phyloP scores from a whole-genome alignment of 2,797 vertebrate species.

The Danio albolineatus region DNA sequence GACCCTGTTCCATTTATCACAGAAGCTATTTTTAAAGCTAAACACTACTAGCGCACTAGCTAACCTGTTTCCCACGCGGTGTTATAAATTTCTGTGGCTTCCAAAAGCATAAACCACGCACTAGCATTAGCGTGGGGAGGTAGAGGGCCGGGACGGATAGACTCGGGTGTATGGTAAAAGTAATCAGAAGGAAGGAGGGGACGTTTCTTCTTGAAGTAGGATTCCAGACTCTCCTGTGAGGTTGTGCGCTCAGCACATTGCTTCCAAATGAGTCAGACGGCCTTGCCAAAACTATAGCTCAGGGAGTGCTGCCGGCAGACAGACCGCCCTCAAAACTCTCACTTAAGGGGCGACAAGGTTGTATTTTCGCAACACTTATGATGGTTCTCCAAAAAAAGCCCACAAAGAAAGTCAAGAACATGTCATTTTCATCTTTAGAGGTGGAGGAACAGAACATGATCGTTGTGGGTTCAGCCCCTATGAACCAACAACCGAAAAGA shows the following conservation, averaged over 20 bases:
- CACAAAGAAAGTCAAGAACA: slow-evolving; percentile 25
- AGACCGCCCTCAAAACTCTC: slow-evolving; percentile 60
- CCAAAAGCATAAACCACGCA: neutral
- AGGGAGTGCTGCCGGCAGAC: slow-evolving; percentile 60
- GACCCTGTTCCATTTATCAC: neutral
- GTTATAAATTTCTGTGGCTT: neutral
- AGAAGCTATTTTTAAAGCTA: slow-evolving; percentile 12
- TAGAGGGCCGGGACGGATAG: slow-evolving; percentile 42
- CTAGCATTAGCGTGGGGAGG: slow-evolving; percentile 1
- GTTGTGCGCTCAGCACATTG: slow-evolving; percentile 81
- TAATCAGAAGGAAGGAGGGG: slow-evolving; percentile 69
- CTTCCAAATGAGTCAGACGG: slow-evolving; percentile 79
- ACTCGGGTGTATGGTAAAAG: slow-evolving; percentile 65
- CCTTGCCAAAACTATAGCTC: slow-evolving; percentile 52
- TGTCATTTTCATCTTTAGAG: neutral
- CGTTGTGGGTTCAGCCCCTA: neutral
- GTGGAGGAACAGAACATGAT: neutral
- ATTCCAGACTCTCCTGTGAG: slow-evolving; percentile 77
- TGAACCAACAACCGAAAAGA: neutral
- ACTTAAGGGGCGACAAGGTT: slow-evolving; percentile 41
- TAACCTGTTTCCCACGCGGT: neutral
- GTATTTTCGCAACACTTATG: slow-evolving; percentile 27
- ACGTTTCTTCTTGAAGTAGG: slow-evolving; percentile 75
- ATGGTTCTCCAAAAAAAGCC: slow-evolving; percentile 19
- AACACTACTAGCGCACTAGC: neutral